These are phyloP conservation scores for Nowickia ferox DNA, from an alignment of 2,888 invertebrate species.

Conservation along the genomic window DNA sequence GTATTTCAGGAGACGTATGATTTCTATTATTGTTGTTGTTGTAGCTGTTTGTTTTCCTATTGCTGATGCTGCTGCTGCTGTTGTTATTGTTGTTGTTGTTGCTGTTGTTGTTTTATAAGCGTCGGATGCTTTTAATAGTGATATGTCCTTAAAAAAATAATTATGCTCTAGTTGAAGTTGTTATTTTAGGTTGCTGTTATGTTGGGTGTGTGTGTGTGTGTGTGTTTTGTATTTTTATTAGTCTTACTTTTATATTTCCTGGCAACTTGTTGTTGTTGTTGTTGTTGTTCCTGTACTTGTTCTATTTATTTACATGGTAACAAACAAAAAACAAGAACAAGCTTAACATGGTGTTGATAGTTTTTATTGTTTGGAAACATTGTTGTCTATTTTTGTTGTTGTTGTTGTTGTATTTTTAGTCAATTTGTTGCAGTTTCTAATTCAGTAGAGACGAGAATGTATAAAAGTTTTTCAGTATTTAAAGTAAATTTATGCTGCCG, in stretches of 20 bases:
- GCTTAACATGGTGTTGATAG: constrained; percentile 31
- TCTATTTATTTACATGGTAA: constrained; percentile 45
- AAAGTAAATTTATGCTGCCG: constrained; percentile 40
- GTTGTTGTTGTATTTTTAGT: constrained; percentile 23
- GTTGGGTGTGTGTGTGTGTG: constrained; percentile 5
- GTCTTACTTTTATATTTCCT: constrained; percentile 17
- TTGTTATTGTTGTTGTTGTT: constrained; percentile 22
- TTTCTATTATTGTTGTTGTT: not conserved
- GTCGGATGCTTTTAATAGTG: constrained; percentile 53
- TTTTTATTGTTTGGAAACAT: constrained; percentile 40
- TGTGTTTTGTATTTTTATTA: constrained; percentile 5
- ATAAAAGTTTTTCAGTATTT: not conserved
- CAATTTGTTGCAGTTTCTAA: constrained; percentile 27
- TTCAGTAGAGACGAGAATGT: constrained; percentile 19
- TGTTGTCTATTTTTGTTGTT: constrained; percentile 30
- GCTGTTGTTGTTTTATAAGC: constrained; percentile 27
- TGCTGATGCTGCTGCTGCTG: not conserved
- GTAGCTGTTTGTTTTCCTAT: constrained; percentile 11
- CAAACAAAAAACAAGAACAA: constrained; percentile 24
- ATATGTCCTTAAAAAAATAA: constrained; percentile 69
- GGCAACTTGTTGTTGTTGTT: constrained; percentile 45
- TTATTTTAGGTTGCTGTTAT: constrained; percentile 49
- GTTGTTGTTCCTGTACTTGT: constrained; percentile 37
- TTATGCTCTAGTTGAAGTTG: constrained; percentile 56
- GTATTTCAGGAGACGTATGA: constrained; percentile 42